Evolutionary conservation across 2,113 vertebrate genomes (phyloP).

Genomic region (Phrynocephalus versicolor): DNA sequence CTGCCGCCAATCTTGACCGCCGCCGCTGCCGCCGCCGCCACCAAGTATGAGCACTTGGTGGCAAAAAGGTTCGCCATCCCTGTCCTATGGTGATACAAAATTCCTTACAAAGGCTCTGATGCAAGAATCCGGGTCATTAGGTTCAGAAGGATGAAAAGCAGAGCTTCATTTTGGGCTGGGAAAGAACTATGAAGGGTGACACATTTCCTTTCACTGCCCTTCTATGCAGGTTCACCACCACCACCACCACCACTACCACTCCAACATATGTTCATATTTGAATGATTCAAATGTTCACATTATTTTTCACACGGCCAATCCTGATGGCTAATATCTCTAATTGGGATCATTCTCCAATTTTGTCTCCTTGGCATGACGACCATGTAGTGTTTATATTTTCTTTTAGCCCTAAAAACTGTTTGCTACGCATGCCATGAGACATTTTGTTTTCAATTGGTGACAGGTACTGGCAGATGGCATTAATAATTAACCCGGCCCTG

Average conservation of each 20-base stretch:
- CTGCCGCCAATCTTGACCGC: too few species aligned
- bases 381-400: neutral
- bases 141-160: neutral
- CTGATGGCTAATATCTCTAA: neutral
- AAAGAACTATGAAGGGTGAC: neutral
- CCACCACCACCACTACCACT: too few species aligned
- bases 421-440: neutral
- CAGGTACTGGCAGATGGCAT: neutral
- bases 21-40: too few species aligned
- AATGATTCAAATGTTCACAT: neutral
- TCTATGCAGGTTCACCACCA: neutral
- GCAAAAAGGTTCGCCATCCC: too few species aligned
- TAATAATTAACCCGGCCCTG: constrained; percentile 12
- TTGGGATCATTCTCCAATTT: neutral
- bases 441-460: neutral
- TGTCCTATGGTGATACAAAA: too few species aligned
- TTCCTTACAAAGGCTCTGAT: neutral
- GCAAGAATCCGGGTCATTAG: neutral
- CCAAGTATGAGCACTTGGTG: too few species aligned
- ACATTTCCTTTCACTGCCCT: neutral
- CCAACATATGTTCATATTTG: neutral
- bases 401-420: neutral
- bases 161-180: neutral
- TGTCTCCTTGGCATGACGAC: neutral
- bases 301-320: neutral